Evolutionary conservation across 1,140 invertebrate genomes (phyloP).

Genomic region (Portunus trituberculatus): DNA sequence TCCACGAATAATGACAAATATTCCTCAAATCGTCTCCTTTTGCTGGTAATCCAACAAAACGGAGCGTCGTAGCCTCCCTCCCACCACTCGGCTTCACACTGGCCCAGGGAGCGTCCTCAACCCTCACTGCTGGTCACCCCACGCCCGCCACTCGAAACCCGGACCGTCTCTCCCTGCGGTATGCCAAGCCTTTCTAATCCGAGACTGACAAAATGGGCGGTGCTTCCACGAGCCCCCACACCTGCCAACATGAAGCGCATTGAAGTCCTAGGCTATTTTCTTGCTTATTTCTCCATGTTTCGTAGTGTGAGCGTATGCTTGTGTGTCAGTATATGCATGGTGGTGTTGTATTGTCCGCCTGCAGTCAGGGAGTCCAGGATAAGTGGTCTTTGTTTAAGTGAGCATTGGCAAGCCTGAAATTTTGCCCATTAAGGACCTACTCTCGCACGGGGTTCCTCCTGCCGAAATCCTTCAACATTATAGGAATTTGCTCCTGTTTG

Average conservation of each 20-base stretch:
- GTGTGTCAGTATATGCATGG: no score
- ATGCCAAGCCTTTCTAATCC: not conserved
- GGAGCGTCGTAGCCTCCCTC: not conserved
- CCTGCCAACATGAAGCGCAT: constrained; percentile 62
- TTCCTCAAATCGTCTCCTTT: not conserved
- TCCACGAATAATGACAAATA: no score
- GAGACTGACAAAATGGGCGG: constrained; percentile 57
- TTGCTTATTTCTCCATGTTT: not conserved
- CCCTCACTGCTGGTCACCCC: constrained; percentile 42
- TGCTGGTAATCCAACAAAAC: not conserved
- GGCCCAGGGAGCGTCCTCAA: constrained; percentile 7
- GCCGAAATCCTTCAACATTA: not conserved
- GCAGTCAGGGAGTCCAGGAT: no score
- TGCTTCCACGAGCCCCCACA: constrained; percentile 18
- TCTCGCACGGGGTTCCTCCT: constrained; percentile 66
- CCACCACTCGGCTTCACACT: constrained; percentile 42
- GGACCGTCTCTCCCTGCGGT: constrained; percentile 45
- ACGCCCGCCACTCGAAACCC: constrained; percentile 18
- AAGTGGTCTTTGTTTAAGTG: not conserved
- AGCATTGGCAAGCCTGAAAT: constrained; percentile 59
- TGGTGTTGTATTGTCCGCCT: no score
- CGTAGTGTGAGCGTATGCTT: not conserved
- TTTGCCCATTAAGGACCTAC: constrained; percentile 70
- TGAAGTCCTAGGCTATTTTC: constrained; percentile 64
- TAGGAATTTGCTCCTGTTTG: no score